Evolutionary conservation across 2,888 invertebrate species (phyloP), one percentile per base, ranked within the genome.

Genomic region (Drosophila suboccidentalis): DNA sequence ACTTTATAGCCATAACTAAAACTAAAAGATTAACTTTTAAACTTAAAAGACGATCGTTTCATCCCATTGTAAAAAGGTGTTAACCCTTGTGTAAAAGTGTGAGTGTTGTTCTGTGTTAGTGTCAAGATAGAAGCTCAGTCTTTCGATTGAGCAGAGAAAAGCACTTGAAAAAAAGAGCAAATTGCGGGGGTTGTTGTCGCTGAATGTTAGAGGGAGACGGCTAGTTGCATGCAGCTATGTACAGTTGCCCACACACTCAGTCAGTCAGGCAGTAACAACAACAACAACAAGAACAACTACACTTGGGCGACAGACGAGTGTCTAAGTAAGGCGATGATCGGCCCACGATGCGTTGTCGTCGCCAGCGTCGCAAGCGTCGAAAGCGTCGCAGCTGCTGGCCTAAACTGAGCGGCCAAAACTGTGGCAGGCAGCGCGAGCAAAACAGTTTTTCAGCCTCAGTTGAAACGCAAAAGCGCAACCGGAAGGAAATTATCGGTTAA

Each of bases 321-420:
- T 88, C 90, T 87, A 87, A 90, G 86, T 87, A 87, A 87, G 86
- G 86, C 86, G 89, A 90, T 87, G 86, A 90, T 87, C 86, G 71
- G 89, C 86, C 86, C 86, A 87, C 86, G 86, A 87, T 81, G 84
- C 79, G 70, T 43, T 59, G 72, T 60, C 49, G 74, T 55, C 36
- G 47, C 32, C 44, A 43, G 22, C 53, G 54, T 41, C 49, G 50
- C 59, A n/a, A n/a, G 22, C 39, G 54, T 41, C 49, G 50, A 53
- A n/a, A n/a, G 22, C 39, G 78, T 29, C 46, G 57, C 50, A 38
- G 65, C 29, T 26, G 15, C 44, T 46, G 59, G 32, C 43, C 19
- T 15, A 13, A 15, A n/a, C 41, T 44, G 39, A 29, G 58, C 55
- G 26, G 39, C 61, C 63, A 67, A 65, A 71, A 57, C 78, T 76